Base-by-base conservation (phyloP, 2,113 vertebrate species). In the Plestiodon gilberti region DNA sequence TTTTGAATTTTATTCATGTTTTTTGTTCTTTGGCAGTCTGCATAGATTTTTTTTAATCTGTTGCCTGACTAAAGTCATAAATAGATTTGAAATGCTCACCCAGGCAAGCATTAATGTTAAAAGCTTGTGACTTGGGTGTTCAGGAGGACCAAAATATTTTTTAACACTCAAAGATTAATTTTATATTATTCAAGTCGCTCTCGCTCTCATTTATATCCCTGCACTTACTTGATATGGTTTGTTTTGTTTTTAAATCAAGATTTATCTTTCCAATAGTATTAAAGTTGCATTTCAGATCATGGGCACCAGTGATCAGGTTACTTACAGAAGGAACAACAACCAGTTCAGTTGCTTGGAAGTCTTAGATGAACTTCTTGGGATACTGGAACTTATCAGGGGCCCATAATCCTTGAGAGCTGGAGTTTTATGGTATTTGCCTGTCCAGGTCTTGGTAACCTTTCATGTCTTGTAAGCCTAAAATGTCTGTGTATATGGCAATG, bases 121-220 rank as follows among this genome's bases (percentile, higher is more conserved):
- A 94, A 94, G 88, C 92, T 95, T 95, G 84, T 94, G 95, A 91
- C 95, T 96, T 95, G 94, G 94, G 94, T 95, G 94, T 94, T 94
- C 94, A 96, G 88, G 94, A 95, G 96, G 96, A 97, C 96, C 96
- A 96, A 96, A 95, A 91, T 93, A 95, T 95, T 96, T 95, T 95
- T 96, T 95, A 94, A 92, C 93, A 95, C 92, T 96, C 89, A 94
- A 94, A 93, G 94, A 94, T 87, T 93, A 94, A 94, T 96, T 96
- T 96, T 95, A 84, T 96, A 95, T 96, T 88, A 48, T 48, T 48
- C 43, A 48, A 48, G 43, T 4, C 52, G 6, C 13, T 55, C 52
- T 55, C 13, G 52, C 52, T 55, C 13, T 55, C 92, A 92, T 93
- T 93, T 92, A 94, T 92, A 92, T 67, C 6, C 79, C 73, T 83